Base-by-base conservation (phyloP, 2,888 invertebrate genomes). In the Aspidiotus rigidus region DNA sequence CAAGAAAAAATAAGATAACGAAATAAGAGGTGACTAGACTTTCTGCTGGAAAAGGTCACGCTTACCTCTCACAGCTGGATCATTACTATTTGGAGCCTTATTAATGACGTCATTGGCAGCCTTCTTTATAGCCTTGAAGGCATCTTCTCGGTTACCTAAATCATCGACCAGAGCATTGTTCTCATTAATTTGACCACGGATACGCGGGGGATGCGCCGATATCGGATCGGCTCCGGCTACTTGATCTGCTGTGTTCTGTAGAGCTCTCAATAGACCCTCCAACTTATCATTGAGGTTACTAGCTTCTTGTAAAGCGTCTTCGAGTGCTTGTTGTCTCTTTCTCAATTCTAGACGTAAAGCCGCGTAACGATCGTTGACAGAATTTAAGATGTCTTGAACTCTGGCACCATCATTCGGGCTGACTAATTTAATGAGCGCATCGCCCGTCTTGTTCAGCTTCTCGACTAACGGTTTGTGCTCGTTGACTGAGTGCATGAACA, bases 381-480 rank as follows among this genome's bases (percentile, higher is more conserved):
- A 84, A 72, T 94, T 93, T 70, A 96, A 82, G 13, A 91, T 84
- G 73, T 94, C 93, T 77, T 92, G 90, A 0, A 99, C 87, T 77
- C 90, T 90, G 28, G 84, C 83, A 0, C 89, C 88, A 76, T 96
- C 96, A 64, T 94, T 93, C 13, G 91, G 90, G 41, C 89, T 89
- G 73, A 92, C 90, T 39, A 98, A 83, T 62, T 88, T 85, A 13
- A 90, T 84, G 13, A 99, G 81, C 2, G 95, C 95, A 75, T 90
- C 89, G 0, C 96, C 96, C 1, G 96, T 96, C 81, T 97, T 97
- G 78, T 94, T 94, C 69, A 99, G 83, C 78, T 96, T 94, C 77
- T 98, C 97, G 1, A 99, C 84, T 53, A 96, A 80, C 0, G 97
- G 96, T 77, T 94, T 95, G 80, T 97, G 96, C 76, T 94, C 93